Base-by-base conservation (phyloP, 2,888 invertebrate genomes). In the Teinopalpus imperialis region DNA sequence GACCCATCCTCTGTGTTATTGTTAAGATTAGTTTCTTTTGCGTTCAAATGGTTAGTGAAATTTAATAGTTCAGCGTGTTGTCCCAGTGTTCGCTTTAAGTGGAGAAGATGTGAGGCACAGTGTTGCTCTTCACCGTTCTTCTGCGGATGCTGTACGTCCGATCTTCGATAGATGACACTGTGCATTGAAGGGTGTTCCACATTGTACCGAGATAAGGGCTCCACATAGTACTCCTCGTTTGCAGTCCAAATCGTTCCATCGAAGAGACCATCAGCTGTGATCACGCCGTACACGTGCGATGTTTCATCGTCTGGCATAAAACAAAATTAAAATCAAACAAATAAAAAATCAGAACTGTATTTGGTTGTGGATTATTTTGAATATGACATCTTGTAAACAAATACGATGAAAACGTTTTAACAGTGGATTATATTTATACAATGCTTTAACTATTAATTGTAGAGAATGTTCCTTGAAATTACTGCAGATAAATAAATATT, bases 181-280 rank as follows among this genome's bases (percentile, higher is more conserved):
- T 96, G 96, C 82, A 95, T 88, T 53, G 86, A 76, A 16, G 83
- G 81, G 59, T 90, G 81, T 58, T 91, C 86, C 23, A 81, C 63
- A 58, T 83, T 78, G 73, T 94, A 95, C 59, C 94, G 90, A 59
- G 91, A 91, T 45, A 94, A 86, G 3, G 95, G 95, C 77, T 97
- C 97, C 59, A 97, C 91, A 79, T 95, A 96, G 81, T 93, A 96
- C 64, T 96, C 94, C 65, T 95, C 95, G 39, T 92, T 88, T 45
- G 90, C 87, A 39, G 95, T 94, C 76, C 92, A 91, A 68, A 98
- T 94, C 43, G 94, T 94, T 41, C 97, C 98, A 73, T 98, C 97
- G 79, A 98, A 95, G 47, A 96, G 90, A 45, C 97, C 97, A 49
- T 96, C 94, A 47, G 91, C 90, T 49, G 97, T 97, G 61, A 98